Evolutionary conservation across 1,140 invertebrate genomes (phyloP), one percentile per base, ranked within the genome.

Genomic region (Sarcophaga bullata): DNA sequence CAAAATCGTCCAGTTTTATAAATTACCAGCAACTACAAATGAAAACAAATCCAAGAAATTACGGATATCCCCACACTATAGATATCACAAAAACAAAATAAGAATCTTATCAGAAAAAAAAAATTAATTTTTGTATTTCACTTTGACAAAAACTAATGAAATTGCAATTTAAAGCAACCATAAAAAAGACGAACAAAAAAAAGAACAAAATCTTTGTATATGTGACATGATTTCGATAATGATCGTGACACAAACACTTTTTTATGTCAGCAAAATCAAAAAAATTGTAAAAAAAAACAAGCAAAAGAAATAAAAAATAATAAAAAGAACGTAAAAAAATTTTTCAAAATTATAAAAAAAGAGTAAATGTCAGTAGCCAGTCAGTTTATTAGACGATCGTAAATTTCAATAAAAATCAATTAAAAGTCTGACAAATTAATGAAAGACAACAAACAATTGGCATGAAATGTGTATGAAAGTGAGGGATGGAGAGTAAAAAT

Each of bases 321-420:
- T 37, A 37, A 37, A 37, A 37, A 37, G 1, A 2, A 37, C 25
- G 25, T 37, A 37, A 37, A 37, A 1, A 37, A 37, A 37, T 2
- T 37, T 37, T 37, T 37, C 1, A 37, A 37, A 37, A 37, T 37
- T 37, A 4, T 37, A 37, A 37, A 37, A 37, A 37, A 37, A 37
- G 25, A 37, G 25, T 37, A 37, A 37, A 37, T 37, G 6, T 15
- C 54, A 58, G 54, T 58, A 58, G 15, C 1, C 54, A 58, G 3
- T 37, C 54, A 58, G 54, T 58, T 37, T 58, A 58, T 58, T 37
- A 58, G 50, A 25, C 3, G 17, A 37, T n/a, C 5, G 62, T 68
- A 68, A 68, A 68, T 68, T 68, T 68, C 62, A 68, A 68, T 68
- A 17, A 68, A 68, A 25, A 68, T 68, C 62, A 68, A 68, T 68